Base-by-base conservation (phyloP, 2,888 invertebrate genomes). In the Tinea pellionella region DNA sequence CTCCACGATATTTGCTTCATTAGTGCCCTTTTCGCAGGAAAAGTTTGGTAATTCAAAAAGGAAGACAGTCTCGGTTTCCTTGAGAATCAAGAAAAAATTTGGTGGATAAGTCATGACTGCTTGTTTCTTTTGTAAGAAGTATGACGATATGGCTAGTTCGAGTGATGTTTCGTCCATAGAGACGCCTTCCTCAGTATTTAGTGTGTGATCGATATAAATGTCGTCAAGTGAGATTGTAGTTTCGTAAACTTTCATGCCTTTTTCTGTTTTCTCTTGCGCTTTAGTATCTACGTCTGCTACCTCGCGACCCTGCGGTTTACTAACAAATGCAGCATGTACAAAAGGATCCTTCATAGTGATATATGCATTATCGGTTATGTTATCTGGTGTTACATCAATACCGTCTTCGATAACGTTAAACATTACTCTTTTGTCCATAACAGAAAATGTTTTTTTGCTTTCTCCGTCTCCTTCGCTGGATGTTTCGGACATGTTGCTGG, bases 61-160 rank as follows among this genome's bases (percentile, higher is more conserved):
- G 61, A 90, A 89, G 43, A 81, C 69, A 0, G 93, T 92, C 53
- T 90, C 88, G 0, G 93, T 93, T 80, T 94, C 94, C 61, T 82
- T 89, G 1, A 94, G 77, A n/a, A 83, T 78, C 4, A 94, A 76
- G 64, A 88, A 89, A 30, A 93, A 89, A 67, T 89, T 89, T 1
- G 89, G 78, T 11, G 91, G 91, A 64, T 88, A 85, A 11, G 74
- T 71, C 68, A 74, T 80, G 16, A 72, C 61, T 0, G 79, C 75
- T 18, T 68, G 64, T 58, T 60, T 64, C 73, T 75, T 79, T 1
- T 83, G 78, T 62, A 87, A 70, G 65, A 80, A 81, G 63, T 75
- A 86, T 1, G 82, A 81, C 9, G 87, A 87, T 1, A 86, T 85
- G 6, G 84, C 84, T 60, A 67, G 61, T 6, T 80, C 79, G 59